Base-by-base conservation (phyloP, 1,140 invertebrate genomes). In the Drosophila nikananu region DNA sequence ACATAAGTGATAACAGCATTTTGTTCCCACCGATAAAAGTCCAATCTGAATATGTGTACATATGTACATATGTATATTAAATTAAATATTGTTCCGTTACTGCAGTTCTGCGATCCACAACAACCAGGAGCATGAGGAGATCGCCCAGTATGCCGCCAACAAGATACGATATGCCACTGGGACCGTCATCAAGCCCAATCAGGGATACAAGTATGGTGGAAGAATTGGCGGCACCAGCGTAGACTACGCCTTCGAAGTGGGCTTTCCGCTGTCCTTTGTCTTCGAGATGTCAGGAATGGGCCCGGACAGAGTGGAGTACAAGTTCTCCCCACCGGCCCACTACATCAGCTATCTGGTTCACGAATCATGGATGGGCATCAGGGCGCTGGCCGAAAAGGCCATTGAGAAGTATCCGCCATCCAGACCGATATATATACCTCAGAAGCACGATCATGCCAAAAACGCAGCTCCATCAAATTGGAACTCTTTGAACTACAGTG, bases 301-400 rank as follows among this genome's bases (percentile, higher is more conserved):
- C 15, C 1, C 2, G 15, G 6, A 54, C 17, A 21, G 44, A 9
- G 4, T 23, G 15, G 54, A 73, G n/a, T 51, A 61, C 23, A 61
- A 5, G 23, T 86, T 81, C 32, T 79, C 59, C 12, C 82, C 82
- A 5, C 82, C 73, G 4, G 2, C 27, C 5, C 0, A 5, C 3
- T 6, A 55, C 1, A 84, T 86, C 10, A 44, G 51, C 2, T 32
- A 17, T 3, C 32, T 86, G 27, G 61, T 44, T 1, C 2, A 41
- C 0, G 82, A 86, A 8, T 66, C 78, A 7, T 86, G 82, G 82
- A 3, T 44, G 19, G 82, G 78, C 15, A 81, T 86, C 4, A 23
- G 49, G 5, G 74, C 58, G n/a, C 23, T 86, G 65, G 74, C 65
- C 19, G 41, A 52, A 6, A 84, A 71, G 44, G 65, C 51, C 19